Evolutionary conservation across 2,888 invertebrate species (phyloP).

Genomic region (Caenorhabditis imperialis): DNA sequence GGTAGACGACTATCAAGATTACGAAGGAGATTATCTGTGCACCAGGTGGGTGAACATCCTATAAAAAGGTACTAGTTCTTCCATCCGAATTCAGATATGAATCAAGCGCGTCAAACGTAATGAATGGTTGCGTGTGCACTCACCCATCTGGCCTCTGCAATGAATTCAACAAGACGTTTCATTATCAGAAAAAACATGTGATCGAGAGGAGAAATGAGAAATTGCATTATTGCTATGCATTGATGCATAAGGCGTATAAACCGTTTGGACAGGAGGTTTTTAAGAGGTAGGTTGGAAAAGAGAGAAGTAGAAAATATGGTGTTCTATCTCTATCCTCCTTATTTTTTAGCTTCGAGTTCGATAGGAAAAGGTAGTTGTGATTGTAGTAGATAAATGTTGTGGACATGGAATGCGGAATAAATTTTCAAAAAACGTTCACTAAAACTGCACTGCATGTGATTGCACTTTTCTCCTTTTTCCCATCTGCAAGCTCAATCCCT

Average conservation of each 20-base stretch:
- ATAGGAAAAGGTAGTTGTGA: no score
- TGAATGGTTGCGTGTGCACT: conserved; percentile 77
- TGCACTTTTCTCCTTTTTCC: no score
- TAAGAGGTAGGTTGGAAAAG: conserved; percentile 64
- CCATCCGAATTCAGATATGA: conserved; percentile 64
- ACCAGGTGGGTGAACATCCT: conserved; percentile 67
- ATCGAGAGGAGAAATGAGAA: conserved; percentile 67
- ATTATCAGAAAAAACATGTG: conserved; percentile 71
- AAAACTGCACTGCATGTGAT: no score
- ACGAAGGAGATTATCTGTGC: conserved; percentile 73
- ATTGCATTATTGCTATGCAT: conserved; percentile 75
- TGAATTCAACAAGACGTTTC: conserved; percentile 68
- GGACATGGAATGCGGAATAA: no score
- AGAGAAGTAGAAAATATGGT: no score
- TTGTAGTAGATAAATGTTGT: no score
- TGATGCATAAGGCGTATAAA: conserved; percentile 69
- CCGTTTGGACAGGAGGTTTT: conserved; percentile 74
- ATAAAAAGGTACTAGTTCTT: no score
- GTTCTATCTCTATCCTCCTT: neutral
- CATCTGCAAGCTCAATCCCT: no score
- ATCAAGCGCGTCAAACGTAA: conserved; percentile 66
- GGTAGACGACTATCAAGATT: conserved; percentile 69
- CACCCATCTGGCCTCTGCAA: conserved; percentile 75
- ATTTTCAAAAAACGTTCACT: no score
- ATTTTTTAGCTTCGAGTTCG: neutral